Conservation (phyloP, 2,113 vertebrate genomes). For the Nymphicus hollandicus region DNA sequence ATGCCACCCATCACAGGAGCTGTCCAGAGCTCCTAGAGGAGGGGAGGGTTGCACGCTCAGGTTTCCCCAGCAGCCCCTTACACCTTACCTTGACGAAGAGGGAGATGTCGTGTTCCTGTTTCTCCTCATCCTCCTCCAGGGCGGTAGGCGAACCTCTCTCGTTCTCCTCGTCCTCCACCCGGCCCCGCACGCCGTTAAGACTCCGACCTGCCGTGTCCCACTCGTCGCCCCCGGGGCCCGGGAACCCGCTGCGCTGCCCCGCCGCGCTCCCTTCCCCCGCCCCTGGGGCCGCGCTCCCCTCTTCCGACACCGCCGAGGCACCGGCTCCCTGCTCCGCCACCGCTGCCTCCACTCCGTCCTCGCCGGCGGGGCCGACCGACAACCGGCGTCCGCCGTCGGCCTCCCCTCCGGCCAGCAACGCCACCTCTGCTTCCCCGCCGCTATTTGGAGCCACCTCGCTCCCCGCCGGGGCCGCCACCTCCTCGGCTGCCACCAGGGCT, state of each 20-base stretch:
- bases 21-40: not conserved
- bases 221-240: not conserved
- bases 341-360: not conserved
- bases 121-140: not conserved
- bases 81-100: constrained; percentile 85
- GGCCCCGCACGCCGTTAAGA: constrained; percentile 17
- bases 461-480: not conserved
- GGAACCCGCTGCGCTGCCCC: not conserved
- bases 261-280: not conserved
- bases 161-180: not conserved
- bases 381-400: not conserved
- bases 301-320: not conserved
- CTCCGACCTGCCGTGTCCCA: not conserved
- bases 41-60: fast-evolving
- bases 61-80: not conserved
- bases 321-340: not conserved
- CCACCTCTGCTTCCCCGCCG: not conserved
- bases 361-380: not conserved
- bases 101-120: constrained; percentile 80
- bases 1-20: not conserved
- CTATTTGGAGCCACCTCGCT: not conserved
- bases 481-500: not conserved
- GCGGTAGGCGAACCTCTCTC: not conserved
- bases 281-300: not conserved
- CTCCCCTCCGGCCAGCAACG: not conserved